Base-by-base conservation (phyloP, 2,797 vertebrate genomes). In the Enteromius argenteus region DNA sequence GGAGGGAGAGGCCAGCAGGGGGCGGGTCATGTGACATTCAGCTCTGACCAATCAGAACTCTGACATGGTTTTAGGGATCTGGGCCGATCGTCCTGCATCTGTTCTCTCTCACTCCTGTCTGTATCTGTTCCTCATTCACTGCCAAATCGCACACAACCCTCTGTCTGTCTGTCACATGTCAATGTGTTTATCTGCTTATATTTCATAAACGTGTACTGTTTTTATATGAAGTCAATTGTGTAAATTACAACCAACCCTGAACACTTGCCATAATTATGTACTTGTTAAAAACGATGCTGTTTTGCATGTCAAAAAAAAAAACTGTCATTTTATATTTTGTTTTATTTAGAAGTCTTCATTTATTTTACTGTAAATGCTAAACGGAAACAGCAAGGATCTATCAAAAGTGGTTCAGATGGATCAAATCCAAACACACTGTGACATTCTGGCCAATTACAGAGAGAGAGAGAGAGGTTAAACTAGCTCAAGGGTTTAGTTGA, bases 401-500 rank as follows among this genome's bases (percentile, higher is more conserved):
- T 71, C 13, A 44, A 71, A 71, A 8, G 42, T 27, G 42, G 14
- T 53, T 74, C 46, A 74, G 9, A 74, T 74, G 46, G 72, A 74
- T 74, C 30, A 35, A 19, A 74, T 53, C 72, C 72, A 74, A 19
- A 35, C 72, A 51, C 46, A 74, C 15, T 32, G 30, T 35, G 95
- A 81, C 95, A 95, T 53, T 60, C 23, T 19, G 27, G 39, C 71
- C 23, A 76, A 89, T 90, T 67, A 83, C 13, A 79, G 79, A 42
- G 35, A 51, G 27, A 68, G 58, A 73, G 56, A 60, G 68, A 6
- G 69, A 51, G 64, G 60, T 69, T 35, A 64, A 69, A 74, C 77
- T 67, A 62, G 51, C 51, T 79, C 90, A 91, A 90, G 51, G 73
- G 73, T 37, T 75, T 91, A 93, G 92, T 91, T 92, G 92, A 93